These are phyloP conservation scores for Bacillus rossius DNA, from an alignment of 1,140 invertebrate species.

Conservation along the genomic window DNA sequence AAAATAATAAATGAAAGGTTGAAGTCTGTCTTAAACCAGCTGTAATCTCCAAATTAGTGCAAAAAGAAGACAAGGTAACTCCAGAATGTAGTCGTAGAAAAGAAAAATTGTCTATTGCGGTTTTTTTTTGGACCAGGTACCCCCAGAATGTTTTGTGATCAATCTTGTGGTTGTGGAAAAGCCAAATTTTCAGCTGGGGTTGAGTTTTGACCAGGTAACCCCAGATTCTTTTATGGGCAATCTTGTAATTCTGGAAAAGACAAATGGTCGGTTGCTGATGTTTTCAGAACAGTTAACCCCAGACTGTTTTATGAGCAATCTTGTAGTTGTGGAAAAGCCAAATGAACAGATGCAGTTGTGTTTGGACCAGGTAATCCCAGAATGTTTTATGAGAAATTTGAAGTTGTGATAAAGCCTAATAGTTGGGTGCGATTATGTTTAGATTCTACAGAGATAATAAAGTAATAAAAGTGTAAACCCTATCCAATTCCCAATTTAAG, in stretches of 20 bases:
- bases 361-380: slow-evolving; percentile 35
- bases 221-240: slow-evolving; percentile 23
- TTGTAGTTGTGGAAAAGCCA: slow-evolving; percentile 34
- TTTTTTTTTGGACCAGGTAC: too few relatives aligned
- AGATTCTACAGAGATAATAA: slow-evolving; percentile 32
- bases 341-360: slow-evolving; percentile 34
- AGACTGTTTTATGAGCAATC: slow-evolving; percentile 23
- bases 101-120: slow-evolving; percentile 19
- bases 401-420: slow-evolving; percentile 33
- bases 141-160: too few relatives aligned
- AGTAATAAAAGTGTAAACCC: slow-evolving; percentile 7
- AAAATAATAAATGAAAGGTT: too few relatives aligned
- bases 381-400: slow-evolving; percentile 27
- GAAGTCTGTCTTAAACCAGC: too few relatives aligned
- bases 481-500: slow-evolving; percentile 18
- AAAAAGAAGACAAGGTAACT: too few relatives aligned
- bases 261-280: slow-evolving; percentile 23
- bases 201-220: slow-evolving; percentile 43
- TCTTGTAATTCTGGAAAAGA: slow-evolving; percentile 34
- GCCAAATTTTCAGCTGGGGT: slow-evolving; percentile 28
- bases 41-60: too few relatives aligned
- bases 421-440: slow-evolving; percentile 34
- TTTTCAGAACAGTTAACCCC: too few relatives aligned
- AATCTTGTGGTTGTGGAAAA: too few relatives aligned
- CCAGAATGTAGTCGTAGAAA: slow-evolving; percentile 31